Percentiles rank a stretch among this genome's conserved stretches.
Conservation (phyloP, 2,888 invertebrate genomes). For the Chydorus sphaericus region DNA sequence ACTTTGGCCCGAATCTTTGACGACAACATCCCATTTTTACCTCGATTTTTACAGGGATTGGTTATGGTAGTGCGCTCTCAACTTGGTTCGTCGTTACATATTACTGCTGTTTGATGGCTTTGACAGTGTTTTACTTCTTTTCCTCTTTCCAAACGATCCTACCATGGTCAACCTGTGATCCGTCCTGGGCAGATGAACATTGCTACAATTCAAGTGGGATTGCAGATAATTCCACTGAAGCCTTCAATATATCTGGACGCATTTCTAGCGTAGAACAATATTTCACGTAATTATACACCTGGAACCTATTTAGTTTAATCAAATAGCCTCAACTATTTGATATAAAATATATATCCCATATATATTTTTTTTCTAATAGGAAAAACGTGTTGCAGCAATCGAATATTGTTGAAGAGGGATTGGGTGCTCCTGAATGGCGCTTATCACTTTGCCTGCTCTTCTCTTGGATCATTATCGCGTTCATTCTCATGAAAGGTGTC, state of each 20-base stretch:
- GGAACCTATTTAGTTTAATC: background rate
- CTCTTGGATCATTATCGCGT: slow-evolving; percentile 52
- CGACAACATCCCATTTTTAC: background rate
- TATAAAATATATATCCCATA: too few relatives aligned
- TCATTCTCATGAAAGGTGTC: slow-evolving; percentile 42
- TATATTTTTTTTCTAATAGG: slow-evolving; percentile 4
- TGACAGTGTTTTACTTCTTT: slow-evolving; percentile 54
- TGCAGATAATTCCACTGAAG: background rate
- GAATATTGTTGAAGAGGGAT: slow-evolving; percentile 35
- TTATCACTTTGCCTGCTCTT: slow-evolving; percentile 46
- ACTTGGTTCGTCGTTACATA: slow-evolving; percentile 49
- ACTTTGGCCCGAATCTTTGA: background rate
- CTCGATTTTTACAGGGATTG: slow-evolving; percentile 26
- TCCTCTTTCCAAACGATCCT: slow-evolving; percentile 51
- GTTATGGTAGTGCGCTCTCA: slow-evolving; percentile 34
- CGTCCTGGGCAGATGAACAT: slow-evolving; percentile 34
- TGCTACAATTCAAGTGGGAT: background rate
- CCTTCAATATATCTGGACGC: background rate
- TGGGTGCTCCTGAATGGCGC: slow-evolving; percentile 50
- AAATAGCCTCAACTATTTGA: background rate
- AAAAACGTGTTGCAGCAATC: slow-evolving; percentile 27
- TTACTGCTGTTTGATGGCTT: slow-evolving; percentile 57
- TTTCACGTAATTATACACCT: slow-evolving; percentile 21
- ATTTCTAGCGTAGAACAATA: slow-evolving; percentile 10
- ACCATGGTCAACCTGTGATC: slow-evolving; percentile 54